Evolutionary conservation across 2,113 vertebrate genomes (phyloP), one percentile per base, ranked within the genome.

Genomic region (Collichthys lucidus): DNA sequence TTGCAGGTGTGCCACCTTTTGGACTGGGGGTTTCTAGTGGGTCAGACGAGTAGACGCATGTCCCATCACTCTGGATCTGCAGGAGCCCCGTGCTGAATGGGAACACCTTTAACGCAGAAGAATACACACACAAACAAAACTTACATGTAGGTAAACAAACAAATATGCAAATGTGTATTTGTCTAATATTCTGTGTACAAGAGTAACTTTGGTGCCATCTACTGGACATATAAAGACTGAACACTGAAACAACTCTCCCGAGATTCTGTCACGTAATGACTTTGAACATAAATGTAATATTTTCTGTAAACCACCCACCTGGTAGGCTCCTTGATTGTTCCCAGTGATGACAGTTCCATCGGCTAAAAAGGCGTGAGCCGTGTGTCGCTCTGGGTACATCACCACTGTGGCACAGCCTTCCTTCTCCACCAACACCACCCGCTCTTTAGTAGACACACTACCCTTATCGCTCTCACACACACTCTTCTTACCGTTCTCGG

Each of bases 311-410:
- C 20, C n/a, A 61, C 93, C 76, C 76, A 99, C 98, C 96, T 97
- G 91, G 49, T 98, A 99, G 0, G 91, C 95, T 82, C 96, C 96
- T 35, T 89, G 91, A 40, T 94, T 94, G 61, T 93, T 96, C 74
- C 96, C 96, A 11, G 93, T 95, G 83, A 98, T 47, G 78, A 94
- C 94, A 0, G 96, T 98, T 11, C 97, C 96, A 56, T 99, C 98
- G 29, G 95, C 96, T 78, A 98, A 96, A 46, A 94, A 60, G 62
- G 96, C 79, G 4, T 94, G 93, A 86, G 95, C 96, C 5, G 82
- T 88, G 20, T 93, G 92, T 14, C 94, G 92, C 12, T 96, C 94
- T 15, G 94, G 95, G 89, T 96, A 96, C 92, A 94, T 95, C 84
- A 89, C 86, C 52, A 98, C 87, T 0, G 96, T 96, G 82, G 96